A percentile compares a stretch with the other conserved stretches of the same genome.
phyloP scores from a whole-genome alignment of 2,888 invertebrate genomes.

The Dexiosoma caninum region DNA sequence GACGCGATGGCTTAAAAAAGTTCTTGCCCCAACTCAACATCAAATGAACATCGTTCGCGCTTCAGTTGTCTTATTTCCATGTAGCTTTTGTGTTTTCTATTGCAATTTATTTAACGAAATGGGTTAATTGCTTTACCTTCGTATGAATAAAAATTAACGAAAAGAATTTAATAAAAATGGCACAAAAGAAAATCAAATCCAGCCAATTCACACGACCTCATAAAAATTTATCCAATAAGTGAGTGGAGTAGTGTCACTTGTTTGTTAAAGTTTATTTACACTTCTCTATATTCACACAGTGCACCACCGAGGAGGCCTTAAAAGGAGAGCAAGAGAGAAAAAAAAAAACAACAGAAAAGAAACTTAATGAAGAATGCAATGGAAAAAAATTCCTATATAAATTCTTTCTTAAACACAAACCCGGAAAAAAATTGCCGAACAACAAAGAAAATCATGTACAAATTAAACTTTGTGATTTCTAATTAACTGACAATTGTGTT shows the following conservation, averaged over 20 bases:
- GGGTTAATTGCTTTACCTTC: slow-evolving; percentile 60
- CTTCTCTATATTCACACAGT: neutral
- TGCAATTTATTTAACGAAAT: slow-evolving; percentile 28
- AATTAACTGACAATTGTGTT: slow-evolving; percentile 75
- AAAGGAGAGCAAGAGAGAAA: neutral
- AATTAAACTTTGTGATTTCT: slow-evolving; percentile 76
- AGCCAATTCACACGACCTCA: slow-evolving; percentile 53
- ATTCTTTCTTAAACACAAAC: slow-evolving; percentile 27
- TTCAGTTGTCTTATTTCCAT: too few species aligned
- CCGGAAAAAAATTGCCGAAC: slow-evolving; percentile 13
- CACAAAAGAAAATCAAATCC: neutral
- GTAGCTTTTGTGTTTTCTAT: too few species aligned
- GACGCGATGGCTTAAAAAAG: too few species aligned
- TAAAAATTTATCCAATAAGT: slow-evolving; percentile 49
- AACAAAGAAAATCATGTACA: slow-evolving; percentile 64
- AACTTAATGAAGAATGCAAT: slow-evolving; percentile 25
- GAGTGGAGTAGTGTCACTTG: too few species aligned
- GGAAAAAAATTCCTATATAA: slow-evolving; percentile 33
- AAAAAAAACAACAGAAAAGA: neutral
- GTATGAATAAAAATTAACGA: neutral
- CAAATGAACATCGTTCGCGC: too few species aligned
- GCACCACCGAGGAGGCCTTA: neutral
- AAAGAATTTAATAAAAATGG: neutral
- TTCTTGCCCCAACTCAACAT: too few species aligned
- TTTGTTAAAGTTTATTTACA: slow-evolving; percentile 48